A percentile compares a stretch with the other conserved stretches of the same genome.
phyloP scores from a whole-genome alignment of 1,140 invertebrate genomes.

The Bombus difficillimus region DNA sequence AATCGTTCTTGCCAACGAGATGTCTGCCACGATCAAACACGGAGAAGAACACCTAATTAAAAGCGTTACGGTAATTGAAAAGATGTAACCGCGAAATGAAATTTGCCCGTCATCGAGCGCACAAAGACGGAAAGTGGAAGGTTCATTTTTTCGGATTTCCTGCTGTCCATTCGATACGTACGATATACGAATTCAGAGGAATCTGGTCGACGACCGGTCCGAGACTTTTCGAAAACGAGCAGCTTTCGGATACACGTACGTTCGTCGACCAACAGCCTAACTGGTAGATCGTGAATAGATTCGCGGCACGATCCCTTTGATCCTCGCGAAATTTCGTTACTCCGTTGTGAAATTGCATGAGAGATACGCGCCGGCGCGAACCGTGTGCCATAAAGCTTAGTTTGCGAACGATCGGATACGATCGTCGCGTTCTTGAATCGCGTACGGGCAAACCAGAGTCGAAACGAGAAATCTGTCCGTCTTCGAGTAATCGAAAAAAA shows the following conservation, averaged over 20 bases:
- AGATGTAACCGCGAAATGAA: not conserved
- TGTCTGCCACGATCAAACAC: not conserved
- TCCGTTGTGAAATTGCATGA: conserved; percentile 18
- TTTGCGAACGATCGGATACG: not conserved
- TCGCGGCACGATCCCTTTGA: conserved; percentile 31
- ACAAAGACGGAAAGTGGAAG: not conserved
- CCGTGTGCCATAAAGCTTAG: conserved; percentile 26
- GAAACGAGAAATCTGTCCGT: not conserved
- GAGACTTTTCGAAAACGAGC: conserved; percentile 30
- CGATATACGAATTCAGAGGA: not conserved
- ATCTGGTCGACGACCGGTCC: conserved; percentile 14
- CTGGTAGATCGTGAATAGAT: conserved; percentile 5
- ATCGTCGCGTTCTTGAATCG: conserved; percentile 6
- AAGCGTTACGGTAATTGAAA: not conserved
- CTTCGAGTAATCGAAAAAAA: not conserved
- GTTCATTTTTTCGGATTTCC: not conserved
- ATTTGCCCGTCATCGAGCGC: not conserved
- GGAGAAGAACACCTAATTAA: not conserved
- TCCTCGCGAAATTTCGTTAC: conserved; percentile 11
- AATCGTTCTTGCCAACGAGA: not conserved
- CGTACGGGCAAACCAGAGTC: not conserved
- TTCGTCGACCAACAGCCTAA: not conserved
- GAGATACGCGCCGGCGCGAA: not conserved
- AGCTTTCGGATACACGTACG: conserved; percentile 13
- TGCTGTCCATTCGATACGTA: not conserved